Conservation (phyloP, 2,113 vertebrate genomes). For the Oreamnos americanus region DNA sequence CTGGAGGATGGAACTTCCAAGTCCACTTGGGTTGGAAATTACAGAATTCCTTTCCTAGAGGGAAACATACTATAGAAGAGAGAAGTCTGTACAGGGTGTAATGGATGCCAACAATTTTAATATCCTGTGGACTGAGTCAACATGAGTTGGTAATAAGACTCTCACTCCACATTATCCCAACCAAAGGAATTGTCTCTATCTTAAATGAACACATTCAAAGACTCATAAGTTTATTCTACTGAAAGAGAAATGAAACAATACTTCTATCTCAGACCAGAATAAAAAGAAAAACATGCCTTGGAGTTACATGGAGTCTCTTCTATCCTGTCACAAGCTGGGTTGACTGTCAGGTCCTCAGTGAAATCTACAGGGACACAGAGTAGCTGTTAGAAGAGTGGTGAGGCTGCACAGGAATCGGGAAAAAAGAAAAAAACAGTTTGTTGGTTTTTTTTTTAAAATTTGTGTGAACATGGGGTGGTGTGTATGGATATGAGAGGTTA, state of each 20-base stretch:
- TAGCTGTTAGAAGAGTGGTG: not conserved
- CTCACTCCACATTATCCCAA: not conserved
- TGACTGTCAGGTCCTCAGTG: not conserved
- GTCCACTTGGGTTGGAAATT: not conserved
- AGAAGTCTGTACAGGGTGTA: not conserved
- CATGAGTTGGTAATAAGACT: not conserved
- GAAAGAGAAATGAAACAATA: not conserved
- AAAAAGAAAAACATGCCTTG: not conserved
- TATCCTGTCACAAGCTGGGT: not conserved
- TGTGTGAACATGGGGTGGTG: not conserved
- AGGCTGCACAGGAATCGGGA: not conserved
- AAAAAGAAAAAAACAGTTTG: not conserved
- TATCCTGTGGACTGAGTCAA: not conserved
- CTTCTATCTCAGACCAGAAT: not conserved
- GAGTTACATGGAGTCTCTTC: not conserved
- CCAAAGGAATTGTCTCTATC: not conserved
- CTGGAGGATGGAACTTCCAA: not conserved
- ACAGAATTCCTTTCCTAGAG: not conserved
- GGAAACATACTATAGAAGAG: not conserved
- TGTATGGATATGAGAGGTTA: not conserved
- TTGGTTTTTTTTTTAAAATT: too few relatives aligned
- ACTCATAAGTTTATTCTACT: not conserved
- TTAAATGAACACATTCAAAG: not conserved
- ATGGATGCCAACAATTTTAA: not conserved
- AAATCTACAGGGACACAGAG: not conserved